Evolutionary conservation across 2,113 vertebrate species (phyloP).

Genomic region (Astur gentilis): DNA sequence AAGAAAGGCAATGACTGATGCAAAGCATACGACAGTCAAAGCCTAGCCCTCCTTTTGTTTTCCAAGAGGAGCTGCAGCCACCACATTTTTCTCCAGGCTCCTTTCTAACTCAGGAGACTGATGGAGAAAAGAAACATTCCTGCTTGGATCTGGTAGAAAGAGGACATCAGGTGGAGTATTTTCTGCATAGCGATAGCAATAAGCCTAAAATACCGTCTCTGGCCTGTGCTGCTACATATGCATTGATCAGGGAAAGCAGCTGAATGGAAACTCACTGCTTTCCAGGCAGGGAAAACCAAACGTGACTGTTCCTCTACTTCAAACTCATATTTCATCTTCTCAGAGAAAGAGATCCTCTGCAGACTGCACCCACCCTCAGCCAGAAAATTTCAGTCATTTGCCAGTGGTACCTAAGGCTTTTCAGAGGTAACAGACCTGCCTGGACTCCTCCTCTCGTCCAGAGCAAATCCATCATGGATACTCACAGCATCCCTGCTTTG

Average conservation of each 20-base stretch:
- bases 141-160: neutral
- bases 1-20: neutral
- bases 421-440: neutral
- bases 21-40: neutral
- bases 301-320: neutral
- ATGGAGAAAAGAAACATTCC: neutral
- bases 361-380: neutral
- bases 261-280: neutral
- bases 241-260: neutral
- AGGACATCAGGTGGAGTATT: neutral
- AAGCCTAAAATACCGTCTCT: neutral
- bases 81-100: neutral
- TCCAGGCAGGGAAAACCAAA: neutral
- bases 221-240: neutral
- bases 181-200: neutral
- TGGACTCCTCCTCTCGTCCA: neutral
- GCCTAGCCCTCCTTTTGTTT: neutral
- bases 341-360: neutral
- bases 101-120: neutral
- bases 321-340: neutral
- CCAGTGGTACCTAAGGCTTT: neutral
- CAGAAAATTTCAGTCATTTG: neutral
- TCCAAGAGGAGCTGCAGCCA: neutral
- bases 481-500: neutral
- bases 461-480: neutral